These are phyloP conservation scores for Heliconius aoede DNA, from an alignment of 2,888 invertebrate genomes.

Conservation along the genomic window DNA sequence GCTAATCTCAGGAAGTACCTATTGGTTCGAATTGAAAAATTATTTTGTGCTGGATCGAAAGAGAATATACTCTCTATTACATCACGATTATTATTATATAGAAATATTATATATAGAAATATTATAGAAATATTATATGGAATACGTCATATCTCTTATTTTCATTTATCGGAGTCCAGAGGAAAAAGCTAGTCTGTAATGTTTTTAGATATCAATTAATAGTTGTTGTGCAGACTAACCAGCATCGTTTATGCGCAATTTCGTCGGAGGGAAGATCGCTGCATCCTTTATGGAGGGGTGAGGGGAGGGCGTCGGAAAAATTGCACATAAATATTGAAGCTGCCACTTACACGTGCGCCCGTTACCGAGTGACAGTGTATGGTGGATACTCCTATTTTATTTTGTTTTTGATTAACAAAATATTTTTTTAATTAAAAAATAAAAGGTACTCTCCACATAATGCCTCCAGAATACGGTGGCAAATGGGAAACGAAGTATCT, in stretches of 20 bases:
- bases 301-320: slow-evolving; percentile 75
- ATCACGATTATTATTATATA: too few relatives aligned
- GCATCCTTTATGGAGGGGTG: slow-evolving; percentile 77
- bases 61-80: too few relatives aligned
- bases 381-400: slow-evolving; percentile 57
- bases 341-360: slow-evolving; percentile 84
- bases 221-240: slow-evolving; percentile 51
- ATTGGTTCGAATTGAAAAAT: neutral
- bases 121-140: too few relatives aligned
- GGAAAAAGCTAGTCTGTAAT: neutral
- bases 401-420: neutral
- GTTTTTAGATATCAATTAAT: slow-evolving; percentile 37
- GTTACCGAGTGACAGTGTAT: slow-evolving; percentile 56
- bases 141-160: too few relatives aligned
- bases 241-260: slow-evolving; percentile 76
- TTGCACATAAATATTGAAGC: slow-evolving; percentile 85
- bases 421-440: neutral
- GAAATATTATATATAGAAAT: too few relatives aligned
- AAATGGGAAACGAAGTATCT: too few relatives aligned
- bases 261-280: slow-evolving; percentile 63
- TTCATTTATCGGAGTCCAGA: too few relatives aligned
- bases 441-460: too few relatives aligned
- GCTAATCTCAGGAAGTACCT: neutral
- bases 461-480: too few relatives aligned
- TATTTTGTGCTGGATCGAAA: too few relatives aligned